phyloP scores from a whole-genome alignment of 2,113 vertebrate genomes.

The Pristiophorus japonicus region DNA sequence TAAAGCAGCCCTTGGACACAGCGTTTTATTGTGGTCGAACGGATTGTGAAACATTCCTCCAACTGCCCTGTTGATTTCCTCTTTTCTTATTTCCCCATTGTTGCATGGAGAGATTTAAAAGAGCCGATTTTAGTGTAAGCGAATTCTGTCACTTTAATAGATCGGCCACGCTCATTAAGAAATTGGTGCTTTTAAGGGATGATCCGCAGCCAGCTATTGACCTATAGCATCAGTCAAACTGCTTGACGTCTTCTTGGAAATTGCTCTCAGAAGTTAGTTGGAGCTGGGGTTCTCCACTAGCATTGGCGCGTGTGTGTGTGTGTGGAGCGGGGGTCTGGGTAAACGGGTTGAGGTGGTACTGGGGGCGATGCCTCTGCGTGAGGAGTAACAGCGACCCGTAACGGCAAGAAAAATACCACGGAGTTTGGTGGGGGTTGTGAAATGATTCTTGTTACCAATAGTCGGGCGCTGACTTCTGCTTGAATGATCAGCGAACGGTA shows the following conservation, averaged over 20 bases:
- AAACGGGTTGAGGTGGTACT: neutral
- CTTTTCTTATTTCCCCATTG: neutral
- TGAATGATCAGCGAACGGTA: neutral
- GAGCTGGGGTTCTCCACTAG: neutral
- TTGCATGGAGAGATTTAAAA: neutral
- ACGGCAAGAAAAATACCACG: conserved; percentile 28
- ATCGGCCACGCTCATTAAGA: neutral
- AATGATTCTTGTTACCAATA: neutral
- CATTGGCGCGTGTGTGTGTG: neutral
- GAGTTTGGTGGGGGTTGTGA: conserved; percentile 1
- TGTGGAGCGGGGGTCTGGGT: neutral
- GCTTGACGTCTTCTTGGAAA: neutral
- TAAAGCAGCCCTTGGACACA: neutral
- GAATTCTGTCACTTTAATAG: neutral
- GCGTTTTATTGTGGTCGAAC: neutral
- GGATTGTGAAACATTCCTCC: neutral
- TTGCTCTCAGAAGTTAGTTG: neutral
- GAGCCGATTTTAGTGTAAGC: neutral
- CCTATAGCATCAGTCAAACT: neutral
- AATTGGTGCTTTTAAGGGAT: neutral
- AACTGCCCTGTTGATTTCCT: neutral
- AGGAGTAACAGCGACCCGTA: conserved; percentile 36
- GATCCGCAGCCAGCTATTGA: neutral
- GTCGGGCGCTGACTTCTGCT: neutral
- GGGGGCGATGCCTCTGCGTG: neutral